Conservation (phyloP, 2,797 vertebrate genomes). For the Ceryle rudis region DNA sequence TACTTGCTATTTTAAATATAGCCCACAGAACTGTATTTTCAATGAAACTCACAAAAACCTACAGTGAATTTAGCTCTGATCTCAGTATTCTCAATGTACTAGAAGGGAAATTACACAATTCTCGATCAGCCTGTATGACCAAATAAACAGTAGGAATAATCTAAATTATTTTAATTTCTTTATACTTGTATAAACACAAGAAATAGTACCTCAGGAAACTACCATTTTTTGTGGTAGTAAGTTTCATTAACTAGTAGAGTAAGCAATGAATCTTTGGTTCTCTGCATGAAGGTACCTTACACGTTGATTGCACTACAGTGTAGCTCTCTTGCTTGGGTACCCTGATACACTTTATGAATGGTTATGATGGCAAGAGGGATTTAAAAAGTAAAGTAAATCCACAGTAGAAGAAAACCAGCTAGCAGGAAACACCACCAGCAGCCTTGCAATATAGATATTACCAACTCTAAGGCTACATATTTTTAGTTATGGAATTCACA, state of each 20-base stretch:
- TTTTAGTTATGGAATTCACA: neutral
- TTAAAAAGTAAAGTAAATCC: neutral
- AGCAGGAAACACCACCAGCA: neutral
- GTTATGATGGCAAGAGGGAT: neutral
- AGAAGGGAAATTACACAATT: neutral
- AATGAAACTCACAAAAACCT: neutral
- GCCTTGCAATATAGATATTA: neutral
- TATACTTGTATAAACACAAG: neutral
- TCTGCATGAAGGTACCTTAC: neutral
- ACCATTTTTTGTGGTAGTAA: neutral
- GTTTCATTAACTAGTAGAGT: neutral
- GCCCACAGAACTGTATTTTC: neutral
- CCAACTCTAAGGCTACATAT: neutral
- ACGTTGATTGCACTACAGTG: neutral
- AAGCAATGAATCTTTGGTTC: neutral
- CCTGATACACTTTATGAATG: neutral
- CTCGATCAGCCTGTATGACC: neutral
- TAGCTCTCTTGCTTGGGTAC: neutral
- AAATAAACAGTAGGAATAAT: neutral
- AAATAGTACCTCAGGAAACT: neutral
- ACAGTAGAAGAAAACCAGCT: neutral
- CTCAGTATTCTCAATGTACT: neutral
- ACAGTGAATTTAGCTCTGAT: neutral
- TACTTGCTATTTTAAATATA: constrained; percentile 44
- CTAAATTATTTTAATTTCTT: neutral